Evolutionary conservation across 2,888 invertebrate species (phyloP).

Genomic region (Drosophila pseudotalamancana): DNA sequence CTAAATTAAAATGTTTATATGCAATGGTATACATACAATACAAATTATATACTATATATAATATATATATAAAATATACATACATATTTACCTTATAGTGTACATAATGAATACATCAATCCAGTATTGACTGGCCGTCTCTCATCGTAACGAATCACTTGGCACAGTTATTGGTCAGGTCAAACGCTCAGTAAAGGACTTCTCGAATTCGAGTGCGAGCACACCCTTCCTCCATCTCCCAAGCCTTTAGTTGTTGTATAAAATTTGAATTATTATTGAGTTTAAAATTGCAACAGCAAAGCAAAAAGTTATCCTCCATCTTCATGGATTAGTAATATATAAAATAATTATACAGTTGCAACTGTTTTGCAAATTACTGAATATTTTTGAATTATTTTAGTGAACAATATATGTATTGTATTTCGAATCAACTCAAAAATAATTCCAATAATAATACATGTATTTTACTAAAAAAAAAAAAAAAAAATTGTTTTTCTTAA

Average conservation of each 20-base stretch:
- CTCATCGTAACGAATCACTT: slow-evolving; percentile 24
- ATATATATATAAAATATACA: slow-evolving; percentile 49
- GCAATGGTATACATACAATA: slow-evolving; percentile 75
- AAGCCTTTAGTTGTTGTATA: slow-evolving; percentile 57
- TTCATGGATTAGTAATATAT: slow-evolving; percentile 37
- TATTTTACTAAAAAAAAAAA: slow-evolving; percentile 45
- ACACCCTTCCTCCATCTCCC: slow-evolving; percentile 3
- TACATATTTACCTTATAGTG: slow-evolving; percentile 54
- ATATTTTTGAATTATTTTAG: slow-evolving; percentile 76
- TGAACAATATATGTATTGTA: slow-evolving; percentile 67
- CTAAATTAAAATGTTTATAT: slow-evolving; percentile 80
- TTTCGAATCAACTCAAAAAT: slow-evolving; percentile 75
- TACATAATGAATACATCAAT: slow-evolving; percentile 44
- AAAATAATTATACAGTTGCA: slow-evolving; percentile 41
- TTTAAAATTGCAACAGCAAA: slow-evolving; percentile 58
- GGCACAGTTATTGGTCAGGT: slow-evolving; percentile 23
- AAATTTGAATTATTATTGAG: slow-evolving; percentile 56
- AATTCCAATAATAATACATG: slow-evolving; percentile 71
- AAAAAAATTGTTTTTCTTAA: not conserved
- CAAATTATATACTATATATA: slow-evolving; percentile 38
- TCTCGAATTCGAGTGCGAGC: slow-evolving; percentile 26
- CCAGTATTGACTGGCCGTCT: slow-evolving; percentile 24
- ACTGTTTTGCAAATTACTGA: slow-evolving; percentile 63
- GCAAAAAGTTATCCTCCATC: slow-evolving; percentile 46
- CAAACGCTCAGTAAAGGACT: slow-evolving; percentile 36